A percentile compares a stretch with the other conserved stretches of the same genome.
These are phyloP conservation scores for Ceratosolen solmsi DNA, from an alignment of 1,140 invertebrate genomes.

Conservation along the genomic window DNA sequence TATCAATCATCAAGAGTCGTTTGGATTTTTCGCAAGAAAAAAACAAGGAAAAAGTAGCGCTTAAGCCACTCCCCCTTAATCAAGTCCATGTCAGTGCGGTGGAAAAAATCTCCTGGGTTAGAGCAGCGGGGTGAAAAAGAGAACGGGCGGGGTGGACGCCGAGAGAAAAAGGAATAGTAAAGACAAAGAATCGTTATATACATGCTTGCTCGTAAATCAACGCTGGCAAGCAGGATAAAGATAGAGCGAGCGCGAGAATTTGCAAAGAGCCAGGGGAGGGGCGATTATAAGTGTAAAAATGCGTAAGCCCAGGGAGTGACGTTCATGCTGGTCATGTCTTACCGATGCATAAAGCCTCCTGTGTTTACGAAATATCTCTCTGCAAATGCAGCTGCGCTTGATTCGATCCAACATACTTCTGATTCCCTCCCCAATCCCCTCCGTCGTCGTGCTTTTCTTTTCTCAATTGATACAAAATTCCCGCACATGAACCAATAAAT, in stretches of 20 bases:
- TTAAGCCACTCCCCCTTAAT: conserved; percentile 38
- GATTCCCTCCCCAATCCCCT: neutral
- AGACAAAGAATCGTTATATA: neutral
- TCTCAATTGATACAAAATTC: too few species aligned
- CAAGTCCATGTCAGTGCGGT: neutral
- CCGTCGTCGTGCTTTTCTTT: too few species aligned
- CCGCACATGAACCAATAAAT: too few species aligned
- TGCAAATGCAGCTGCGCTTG: neutral
- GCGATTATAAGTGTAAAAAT: conserved; percentile 55
- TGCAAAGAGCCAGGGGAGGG: neutral
- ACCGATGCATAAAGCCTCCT: conserved; percentile 58
- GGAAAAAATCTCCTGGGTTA: neutral
- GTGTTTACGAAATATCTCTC: conserved; percentile 57
- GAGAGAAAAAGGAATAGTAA: neutral
- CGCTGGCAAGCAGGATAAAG: conserved; percentile 8
- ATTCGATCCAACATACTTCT: too few species aligned
- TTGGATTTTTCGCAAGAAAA: conserved; percentile 12
- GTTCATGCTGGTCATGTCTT: conserved; percentile 14
- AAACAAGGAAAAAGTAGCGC: conserved; percentile 45
- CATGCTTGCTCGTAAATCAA: conserved; percentile 22
- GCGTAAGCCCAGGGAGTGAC: conserved; percentile 50
- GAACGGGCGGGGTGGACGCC: neutral
- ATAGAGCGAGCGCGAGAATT: neutral
- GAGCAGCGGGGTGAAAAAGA: neutral
- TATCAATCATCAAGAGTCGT: conserved; percentile 28